Percentiles rank a stretch among this genome's conserved stretches.
Conservation (phyloP, 2,113 vertebrate species). For the Natator depressus region DNA sequence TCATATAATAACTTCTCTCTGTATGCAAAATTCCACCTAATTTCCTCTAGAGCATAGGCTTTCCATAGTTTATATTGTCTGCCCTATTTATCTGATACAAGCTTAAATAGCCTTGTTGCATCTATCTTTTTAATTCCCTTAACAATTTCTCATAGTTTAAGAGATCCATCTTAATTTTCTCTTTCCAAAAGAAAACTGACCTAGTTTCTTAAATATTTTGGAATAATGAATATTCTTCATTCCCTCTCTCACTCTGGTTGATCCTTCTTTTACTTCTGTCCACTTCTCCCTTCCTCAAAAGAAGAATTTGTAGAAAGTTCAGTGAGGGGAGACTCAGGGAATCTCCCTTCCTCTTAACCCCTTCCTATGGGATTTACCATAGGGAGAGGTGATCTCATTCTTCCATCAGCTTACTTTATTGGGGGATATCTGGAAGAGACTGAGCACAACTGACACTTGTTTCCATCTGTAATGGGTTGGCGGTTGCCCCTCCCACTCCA, state of each 20-base stretch:
- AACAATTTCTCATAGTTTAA: background rate
- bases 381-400: background rate
- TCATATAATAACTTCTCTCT: background rate
- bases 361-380: slow-evolving; percentile 23
- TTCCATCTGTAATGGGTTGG: background rate
- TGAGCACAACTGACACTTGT: background rate
- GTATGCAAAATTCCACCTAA: background rate
- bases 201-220: rapidly evolving
- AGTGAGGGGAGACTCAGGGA: background rate
- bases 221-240: background rate
- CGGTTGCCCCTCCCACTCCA: too few species aligned
- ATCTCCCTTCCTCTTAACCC: background rate
- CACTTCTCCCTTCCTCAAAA: background rate
- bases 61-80: background rate
- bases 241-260: background rate
- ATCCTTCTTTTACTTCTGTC: background rate
- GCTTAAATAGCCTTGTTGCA: background rate
- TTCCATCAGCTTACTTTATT: slow-evolving; percentile 6
- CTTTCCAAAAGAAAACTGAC: background rate
- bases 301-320: background rate
- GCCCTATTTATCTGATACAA: background rate
- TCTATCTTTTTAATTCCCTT: background rate
- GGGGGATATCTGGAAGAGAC: slow-evolving; percentile 6
- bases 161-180: rapidly evolving
- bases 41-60: background rate